A percentile compares a stretch with the other conserved stretches of the same genome.
These are phyloP conservation scores for Zele albiditarsus DNA, from an alignment of 2,888 invertebrate genomes.

Conservation along the genomic window DNA sequence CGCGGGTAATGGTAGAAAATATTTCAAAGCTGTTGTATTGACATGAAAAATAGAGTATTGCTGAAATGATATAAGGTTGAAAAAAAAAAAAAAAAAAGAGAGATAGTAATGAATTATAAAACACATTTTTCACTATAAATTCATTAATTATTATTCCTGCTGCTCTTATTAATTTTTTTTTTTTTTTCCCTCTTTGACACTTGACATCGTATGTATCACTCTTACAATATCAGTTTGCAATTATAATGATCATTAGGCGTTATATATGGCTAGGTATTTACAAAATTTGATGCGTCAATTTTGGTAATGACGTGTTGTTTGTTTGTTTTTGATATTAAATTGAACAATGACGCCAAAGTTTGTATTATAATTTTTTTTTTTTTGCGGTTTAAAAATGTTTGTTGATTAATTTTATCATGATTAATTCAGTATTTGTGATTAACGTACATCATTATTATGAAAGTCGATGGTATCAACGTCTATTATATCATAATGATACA, in stretches of 20 bases:
- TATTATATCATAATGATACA: not conserved
- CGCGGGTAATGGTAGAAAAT: not conserved
- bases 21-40: not conserved
- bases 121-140: slow-evolving; percentile 21
- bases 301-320: not conserved
- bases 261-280: not conserved
- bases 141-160: slow-evolving; percentile 4
- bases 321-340: not conserved
- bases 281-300: not conserved
- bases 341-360: not conserved
- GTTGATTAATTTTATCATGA: not conserved
- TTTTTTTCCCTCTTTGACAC: not conserved
- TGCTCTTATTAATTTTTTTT: not conserved
- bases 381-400: not conserved
- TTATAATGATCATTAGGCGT: not conserved
- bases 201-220: not conserved
- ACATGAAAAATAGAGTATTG: not conserved
- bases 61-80: not conserved
- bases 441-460: slow-evolving; percentile 4
- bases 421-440: not conserved
- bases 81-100: not conserved
- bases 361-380: not conserved
- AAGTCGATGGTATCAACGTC: not conserved
- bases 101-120: not conserved
- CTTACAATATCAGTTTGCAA: not conserved